A percentile compares a stretch with the other conserved stretches of the same genome.
Evolutionary conservation across 2,113 vertebrate species (phyloP).

Genomic region (Amia ocellicauda): DNA sequence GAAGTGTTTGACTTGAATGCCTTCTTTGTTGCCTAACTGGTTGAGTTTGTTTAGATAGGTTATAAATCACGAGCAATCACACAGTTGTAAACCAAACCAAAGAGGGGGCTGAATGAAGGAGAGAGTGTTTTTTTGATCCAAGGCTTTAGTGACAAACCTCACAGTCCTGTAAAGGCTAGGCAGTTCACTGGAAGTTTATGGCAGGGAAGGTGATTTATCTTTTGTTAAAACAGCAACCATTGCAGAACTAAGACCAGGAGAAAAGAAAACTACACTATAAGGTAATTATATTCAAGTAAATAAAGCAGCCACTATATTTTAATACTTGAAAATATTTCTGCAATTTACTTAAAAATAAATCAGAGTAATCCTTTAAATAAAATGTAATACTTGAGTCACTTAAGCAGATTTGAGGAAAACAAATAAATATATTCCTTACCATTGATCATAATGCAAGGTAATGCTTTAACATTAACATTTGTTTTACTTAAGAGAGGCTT

Average conservation of each 20-base stretch:
- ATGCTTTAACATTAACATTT: too few relatives aligned
- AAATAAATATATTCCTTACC: too few relatives aligned
- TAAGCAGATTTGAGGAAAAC: too few relatives aligned
- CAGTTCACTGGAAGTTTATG: background rate
- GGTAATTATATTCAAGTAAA: background rate
- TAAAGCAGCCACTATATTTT: too few relatives aligned
- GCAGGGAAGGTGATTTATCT: background rate
- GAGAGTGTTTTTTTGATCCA: conserved; percentile 6
- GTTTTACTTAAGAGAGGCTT: too few relatives aligned
- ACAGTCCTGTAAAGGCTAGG: background rate
- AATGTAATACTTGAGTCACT: too few relatives aligned
- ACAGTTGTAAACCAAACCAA: background rate
- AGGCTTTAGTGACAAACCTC: background rate
- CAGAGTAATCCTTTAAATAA: too few relatives aligned
- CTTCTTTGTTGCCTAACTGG: background rate
- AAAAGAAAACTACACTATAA: background rate
- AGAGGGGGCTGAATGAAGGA: background rate
- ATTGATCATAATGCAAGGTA: too few relatives aligned
- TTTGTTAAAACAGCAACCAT: background rate
- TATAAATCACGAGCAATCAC: background rate
- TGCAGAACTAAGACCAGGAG: background rate
- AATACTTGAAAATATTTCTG: too few relatives aligned
- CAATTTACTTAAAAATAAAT: too few relatives aligned
- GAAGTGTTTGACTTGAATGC: background rate
- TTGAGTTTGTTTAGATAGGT: conserved; percentile 1